phyloP scores from a whole-genome alignment of 2,888 invertebrate genomes.

The Drosophila glabriapex region DNA sequence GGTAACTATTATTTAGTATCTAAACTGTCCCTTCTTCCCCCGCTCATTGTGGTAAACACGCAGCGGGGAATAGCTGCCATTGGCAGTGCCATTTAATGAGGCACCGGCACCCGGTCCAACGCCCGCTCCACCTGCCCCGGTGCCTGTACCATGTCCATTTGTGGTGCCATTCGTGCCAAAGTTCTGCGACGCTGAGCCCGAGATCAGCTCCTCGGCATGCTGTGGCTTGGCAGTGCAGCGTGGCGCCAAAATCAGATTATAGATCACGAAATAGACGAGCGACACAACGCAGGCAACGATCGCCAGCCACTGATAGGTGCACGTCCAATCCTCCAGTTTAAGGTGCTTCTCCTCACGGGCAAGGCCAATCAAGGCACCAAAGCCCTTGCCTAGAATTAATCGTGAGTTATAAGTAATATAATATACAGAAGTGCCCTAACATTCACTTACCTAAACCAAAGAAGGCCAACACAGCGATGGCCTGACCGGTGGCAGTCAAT shows the following conservation, averaged over 20 bases:
- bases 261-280: slow-evolving; percentile 89
- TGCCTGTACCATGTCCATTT: slow-evolving; percentile 61
- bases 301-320: slow-evolving; percentile 89
- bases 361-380: slow-evolving; percentile 89
- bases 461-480: slow-evolving; percentile 91
- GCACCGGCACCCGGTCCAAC: slow-evolving; percentile 51
- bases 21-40: slow-evolving; percentile 92
- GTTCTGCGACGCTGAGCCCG: slow-evolving; percentile 86
- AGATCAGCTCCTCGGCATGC: slow-evolving; percentile 86
- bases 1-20: slow-evolving; percentile 87
- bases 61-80: slow-evolving; percentile 92
- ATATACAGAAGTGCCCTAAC: background rate
- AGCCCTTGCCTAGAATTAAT: slow-evolving; percentile 88
- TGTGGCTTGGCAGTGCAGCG: slow-evolving; percentile 90
- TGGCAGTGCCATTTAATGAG: slow-evolving; percentile 84
- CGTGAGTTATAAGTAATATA: background rate
- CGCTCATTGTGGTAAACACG: slow-evolving; percentile 93
- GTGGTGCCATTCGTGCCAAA: slow-evolving; percentile 70
- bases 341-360: slow-evolving; percentile 84
- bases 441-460: slow-evolving; percentile 89
- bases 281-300: slow-evolving; percentile 89
- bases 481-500: slow-evolving; percentile 92
- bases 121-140: slow-evolving; percentile 84
- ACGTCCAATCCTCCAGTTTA: slow-evolving; percentile 69
- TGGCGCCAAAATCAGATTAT: slow-evolving; percentile 91